phyloP scores from a whole-genome alignment of 2,113 vertebrate species.

The Oryzias curvinotus region DNA sequence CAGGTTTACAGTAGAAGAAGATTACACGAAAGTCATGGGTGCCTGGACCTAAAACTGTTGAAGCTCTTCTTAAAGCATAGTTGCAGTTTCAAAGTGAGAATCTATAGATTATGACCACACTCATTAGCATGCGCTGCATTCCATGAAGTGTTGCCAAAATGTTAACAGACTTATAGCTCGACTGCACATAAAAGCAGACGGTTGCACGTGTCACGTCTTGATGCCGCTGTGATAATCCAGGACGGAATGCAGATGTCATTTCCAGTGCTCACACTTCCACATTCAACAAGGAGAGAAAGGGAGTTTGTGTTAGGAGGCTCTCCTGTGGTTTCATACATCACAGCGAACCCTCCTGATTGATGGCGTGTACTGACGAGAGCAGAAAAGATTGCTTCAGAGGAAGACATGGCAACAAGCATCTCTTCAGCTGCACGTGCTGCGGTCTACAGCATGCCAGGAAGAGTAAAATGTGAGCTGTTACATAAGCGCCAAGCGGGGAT shows the following conservation, averaged over 20 bases:
- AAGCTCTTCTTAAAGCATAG: too few species aligned
- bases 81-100: too few species aligned
- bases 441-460: conserved; percentile 20
- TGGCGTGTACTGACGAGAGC: conserved; percentile 30
- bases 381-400: conserved; percentile 22
- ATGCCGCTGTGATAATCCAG: background rate
- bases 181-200: background rate
- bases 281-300: background rate
- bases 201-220: background rate
- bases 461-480: conserved; percentile 53
- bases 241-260: conserved; percentile 4
- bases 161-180: conserved; percentile 1
- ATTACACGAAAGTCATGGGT: too few species aligned
- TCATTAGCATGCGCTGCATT: conserved; percentile 2
- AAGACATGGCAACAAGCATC: conserved; percentile 46
- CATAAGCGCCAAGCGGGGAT: conserved; percentile 45
- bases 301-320: conserved; percentile 1
- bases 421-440: conserved; percentile 50
- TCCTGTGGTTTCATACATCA: conserved; percentile 37
- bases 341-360: conserved; percentile 23
- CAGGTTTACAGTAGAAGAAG: too few species aligned
- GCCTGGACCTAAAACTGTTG: too few species aligned
- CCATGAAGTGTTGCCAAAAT: background rate
- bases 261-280: background rate
- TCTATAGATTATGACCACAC: too few species aligned